Evolutionary conservation across 2,888 invertebrate genomes (phyloP).

Genomic region (Syrista parreyssii): DNA sequence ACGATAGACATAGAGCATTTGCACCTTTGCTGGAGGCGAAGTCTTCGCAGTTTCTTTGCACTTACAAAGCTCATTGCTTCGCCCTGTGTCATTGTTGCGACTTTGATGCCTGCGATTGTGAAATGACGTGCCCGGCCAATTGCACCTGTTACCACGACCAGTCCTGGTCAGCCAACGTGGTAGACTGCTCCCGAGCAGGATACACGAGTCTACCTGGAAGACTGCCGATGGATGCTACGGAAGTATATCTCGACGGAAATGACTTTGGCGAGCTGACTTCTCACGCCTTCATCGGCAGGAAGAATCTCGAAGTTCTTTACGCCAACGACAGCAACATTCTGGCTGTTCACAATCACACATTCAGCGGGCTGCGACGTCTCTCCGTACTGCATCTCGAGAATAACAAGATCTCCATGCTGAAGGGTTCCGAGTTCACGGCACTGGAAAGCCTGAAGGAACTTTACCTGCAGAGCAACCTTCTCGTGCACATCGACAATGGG

Average conservation of each 20-base stretch:
- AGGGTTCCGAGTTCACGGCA: slow-evolving; percentile 85
- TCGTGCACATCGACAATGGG: slow-evolving; percentile 84
- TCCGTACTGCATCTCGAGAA: slow-evolving; percentile 87
- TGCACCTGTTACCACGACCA: slow-evolving; percentile 96
- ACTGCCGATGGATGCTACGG: slow-evolving; percentile 96
- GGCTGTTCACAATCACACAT: slow-evolving; percentile 88
- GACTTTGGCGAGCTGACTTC: slow-evolving; percentile 87
- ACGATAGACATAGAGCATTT: slow-evolving; percentile 85
- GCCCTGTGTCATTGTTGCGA: slow-evolving; percentile 96
- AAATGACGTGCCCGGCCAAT: slow-evolving; percentile 94
- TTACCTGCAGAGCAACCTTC: slow-evolving; percentile 87
- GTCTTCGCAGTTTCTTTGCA: slow-evolving; percentile 90
- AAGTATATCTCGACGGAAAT: slow-evolving; percentile 93
- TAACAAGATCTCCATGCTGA: slow-evolving; percentile 82
- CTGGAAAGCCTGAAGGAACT: slow-evolving; percentile 86
- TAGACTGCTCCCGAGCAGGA: slow-evolving; percentile 86
- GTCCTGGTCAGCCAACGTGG: slow-evolving; percentile 92
- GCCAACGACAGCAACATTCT: slow-evolving; percentile 90
- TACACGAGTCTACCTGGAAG: slow-evolving; percentile 86
- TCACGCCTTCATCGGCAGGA: slow-evolving; percentile 91
- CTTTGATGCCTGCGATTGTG: slow-evolving; percentile 97
- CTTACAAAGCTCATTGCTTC: slow-evolving; percentile 93
- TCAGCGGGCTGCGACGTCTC: slow-evolving; percentile 86
- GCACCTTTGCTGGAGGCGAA: slow-evolving; percentile 89
- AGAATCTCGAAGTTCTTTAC: slow-evolving; percentile 87